Base-by-base conservation (phyloP, 2,797 vertebrate genomes). In the Neoniphon sammara region DNA sequence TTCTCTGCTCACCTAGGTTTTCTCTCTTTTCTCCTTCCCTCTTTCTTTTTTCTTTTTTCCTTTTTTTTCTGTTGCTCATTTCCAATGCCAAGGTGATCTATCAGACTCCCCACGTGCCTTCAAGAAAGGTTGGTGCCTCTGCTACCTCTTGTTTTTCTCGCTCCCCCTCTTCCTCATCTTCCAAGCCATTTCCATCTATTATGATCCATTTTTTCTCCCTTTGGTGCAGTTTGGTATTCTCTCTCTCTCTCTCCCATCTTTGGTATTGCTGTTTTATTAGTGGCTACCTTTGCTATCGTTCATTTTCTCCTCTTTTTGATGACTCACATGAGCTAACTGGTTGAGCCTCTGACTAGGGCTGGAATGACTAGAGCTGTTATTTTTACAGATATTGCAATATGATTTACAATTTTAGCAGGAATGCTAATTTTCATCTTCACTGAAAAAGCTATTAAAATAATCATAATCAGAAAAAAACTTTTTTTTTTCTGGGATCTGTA, bases 41-140 rank as follows among this genome's bases (percentile, higher is more conserved):
- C 62, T 86, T 82, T 85, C 80, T 85, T 69, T 82, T 86, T 65
- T 80, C 69, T 25, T 89, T 94, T 27, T 85, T 68, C 81, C 85
- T 64, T 80, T 70, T 25, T 89, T 94, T 70, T 92, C 82, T 82
- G 94, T 95, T 95, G 94, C 95, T 94, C 95, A 95, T 95, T 94
- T 92, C 93, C 93, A 95, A 93, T 93, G 94, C 95, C 95, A 96
- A 98, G 97, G 97, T 92, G 94, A 97, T 94, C 95, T 97, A 92
- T 96, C 96, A 94, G 97, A 98, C 92, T 95, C 97, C 94, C 96
- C 95, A 92, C 96, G 95, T 89, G 95, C 96, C 94, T 94, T 97
- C 96, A 99, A 97, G 94, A 99, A 98, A 99, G 98, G 98, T 99
- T 97, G 97, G 98, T 99, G 92, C 92, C 88, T 89, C 70, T 91